Percentiles rank a stretch among this genome's conserved stretches.
Conservation (phyloP, 2,113 vertebrate genomes). For the Barnardius zonarius region DNA sequence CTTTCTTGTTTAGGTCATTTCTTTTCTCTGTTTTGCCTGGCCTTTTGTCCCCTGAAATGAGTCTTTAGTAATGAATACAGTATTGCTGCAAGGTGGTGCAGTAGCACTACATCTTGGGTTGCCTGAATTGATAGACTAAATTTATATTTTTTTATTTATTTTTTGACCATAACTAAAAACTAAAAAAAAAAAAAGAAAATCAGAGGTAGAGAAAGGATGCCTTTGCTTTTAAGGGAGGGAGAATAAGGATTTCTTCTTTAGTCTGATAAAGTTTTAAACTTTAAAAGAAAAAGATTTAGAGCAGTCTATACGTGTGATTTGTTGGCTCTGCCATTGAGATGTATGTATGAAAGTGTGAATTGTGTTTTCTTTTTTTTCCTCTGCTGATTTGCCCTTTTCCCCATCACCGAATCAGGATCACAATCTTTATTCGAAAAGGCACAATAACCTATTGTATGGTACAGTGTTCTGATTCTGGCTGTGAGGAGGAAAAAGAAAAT, state of each 20-base stretch:
- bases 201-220: constrained; percentile 41
- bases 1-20: constrained; percentile 26
- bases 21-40: constrained; percentile 28
- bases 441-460: constrained; percentile 65
- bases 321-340: constrained; percentile 46
- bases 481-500: constrained; percentile 59
- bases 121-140: constrained; percentile 72
- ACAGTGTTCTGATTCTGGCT: constrained; percentile 63
- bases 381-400: not conserved
- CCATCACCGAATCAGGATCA: constrained; percentile 38
- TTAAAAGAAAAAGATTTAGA: constrained; percentile 23
- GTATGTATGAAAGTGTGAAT: constrained; percentile 46
- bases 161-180: constrained; percentile 69
- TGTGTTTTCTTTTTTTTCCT: constrained; percentile 37
- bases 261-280: constrained; percentile 59
- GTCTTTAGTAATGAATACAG: constrained; percentile 59
- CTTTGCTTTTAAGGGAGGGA: constrained; percentile 55
- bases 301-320: constrained; percentile 46
- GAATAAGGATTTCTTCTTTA: constrained; percentile 51
- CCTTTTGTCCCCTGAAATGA: constrained; percentile 36
- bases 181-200: not conserved
- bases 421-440: constrained; percentile 69
- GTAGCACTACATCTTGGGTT: constrained; percentile 69
- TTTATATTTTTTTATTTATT: constrained; percentile 74
- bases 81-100: constrained; percentile 71